Conservation (phyloP, 2,888 invertebrate species). For the Euzophera pinguis region DNA sequence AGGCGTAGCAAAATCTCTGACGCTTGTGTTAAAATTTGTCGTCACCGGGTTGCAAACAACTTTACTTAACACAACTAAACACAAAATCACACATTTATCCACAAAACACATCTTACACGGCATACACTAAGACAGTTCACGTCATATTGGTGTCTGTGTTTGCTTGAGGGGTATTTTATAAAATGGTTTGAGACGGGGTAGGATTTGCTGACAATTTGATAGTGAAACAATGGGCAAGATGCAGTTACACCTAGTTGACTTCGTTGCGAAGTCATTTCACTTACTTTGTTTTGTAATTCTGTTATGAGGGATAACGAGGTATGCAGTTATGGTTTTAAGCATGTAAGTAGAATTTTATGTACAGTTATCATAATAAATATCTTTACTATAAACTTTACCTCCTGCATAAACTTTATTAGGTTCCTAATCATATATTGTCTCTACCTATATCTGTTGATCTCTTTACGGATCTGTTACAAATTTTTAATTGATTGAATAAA, state of each 20-base stretch:
- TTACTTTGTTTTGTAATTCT: conserved; percentile 44
- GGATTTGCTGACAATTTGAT: conserved; percentile 66
- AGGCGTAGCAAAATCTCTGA: conserved; percentile 49
- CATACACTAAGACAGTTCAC: background rate
- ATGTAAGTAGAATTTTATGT: background rate
- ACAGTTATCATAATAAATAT: no score
- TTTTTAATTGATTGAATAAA: no score
- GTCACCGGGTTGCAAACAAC: conserved; percentile 37
- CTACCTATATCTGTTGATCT: no score
- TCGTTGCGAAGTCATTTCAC: conserved; percentile 69
- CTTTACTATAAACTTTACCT: no score
- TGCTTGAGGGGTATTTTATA: conserved; percentile 55
- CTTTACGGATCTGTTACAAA: no score
- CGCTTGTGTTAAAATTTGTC: conserved; percentile 45
- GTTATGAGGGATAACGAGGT: conserved; percentile 9
- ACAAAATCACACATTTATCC: conserved; percentile 10
- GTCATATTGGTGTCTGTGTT: conserved; percentile 29
- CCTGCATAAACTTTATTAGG: no score
- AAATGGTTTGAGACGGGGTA: conserved; percentile 42
- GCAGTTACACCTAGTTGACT: conserved; percentile 65
- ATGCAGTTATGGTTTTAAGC: conserved; percentile 6
- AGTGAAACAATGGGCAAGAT: conserved; percentile 67
- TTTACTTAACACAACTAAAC: conserved; percentile 25
- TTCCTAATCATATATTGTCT: no score
- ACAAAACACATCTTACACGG: conserved; percentile 18